Percentiles rank a stretch among this genome's conserved stretches.
phyloP scores from a whole-genome alignment of 2,797 vertebrate genomes.

The Macroramphosus scolopax region DNA sequence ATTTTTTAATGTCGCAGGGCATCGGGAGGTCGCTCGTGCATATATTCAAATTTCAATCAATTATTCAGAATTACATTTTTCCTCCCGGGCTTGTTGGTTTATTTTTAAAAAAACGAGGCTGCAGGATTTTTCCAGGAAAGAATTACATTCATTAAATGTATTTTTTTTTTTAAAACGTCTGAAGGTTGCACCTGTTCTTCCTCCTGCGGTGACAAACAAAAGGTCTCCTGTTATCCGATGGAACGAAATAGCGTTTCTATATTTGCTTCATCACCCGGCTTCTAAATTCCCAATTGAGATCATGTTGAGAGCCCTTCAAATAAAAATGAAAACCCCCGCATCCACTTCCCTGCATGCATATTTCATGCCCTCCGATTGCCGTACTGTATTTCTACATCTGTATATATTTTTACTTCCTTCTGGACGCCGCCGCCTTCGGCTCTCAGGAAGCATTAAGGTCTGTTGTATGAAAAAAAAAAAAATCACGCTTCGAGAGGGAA shows the following conservation, averaged over 20 bases:
- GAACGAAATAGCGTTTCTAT: conserved; percentile 56
- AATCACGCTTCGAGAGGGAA: conserved; percentile 44
- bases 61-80: too few relatives aligned
- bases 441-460: conserved; percentile 68
- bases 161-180: too few relatives aligned
- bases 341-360: conserved; percentile 69
- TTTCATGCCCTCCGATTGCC: conserved; percentile 69
- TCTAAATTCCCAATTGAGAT: conserved; percentile 67
- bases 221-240: conserved; percentile 14
- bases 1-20: neutral
- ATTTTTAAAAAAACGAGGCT: too few relatives aligned
- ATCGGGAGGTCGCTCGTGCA: neutral
- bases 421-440: conserved; percentile 64
- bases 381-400: conserved; percentile 71
- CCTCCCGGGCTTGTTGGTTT: too few relatives aligned
- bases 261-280: conserved; percentile 48
- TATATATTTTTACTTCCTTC: conserved; percentile 59
- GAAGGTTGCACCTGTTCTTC: too few relatives aligned
- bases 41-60: conserved; percentile 1
- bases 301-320: conserved; percentile 65
- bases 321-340: conserved; percentile 48
- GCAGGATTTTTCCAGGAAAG: too few relatives aligned
- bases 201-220: neutral
- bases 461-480: conserved; percentile 40
- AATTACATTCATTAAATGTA: too few relatives aligned